These are phyloP conservation scores for Papilio glaucus DNA, from an alignment of 1,140 invertebrate species.

Conservation along the genomic window DNA sequence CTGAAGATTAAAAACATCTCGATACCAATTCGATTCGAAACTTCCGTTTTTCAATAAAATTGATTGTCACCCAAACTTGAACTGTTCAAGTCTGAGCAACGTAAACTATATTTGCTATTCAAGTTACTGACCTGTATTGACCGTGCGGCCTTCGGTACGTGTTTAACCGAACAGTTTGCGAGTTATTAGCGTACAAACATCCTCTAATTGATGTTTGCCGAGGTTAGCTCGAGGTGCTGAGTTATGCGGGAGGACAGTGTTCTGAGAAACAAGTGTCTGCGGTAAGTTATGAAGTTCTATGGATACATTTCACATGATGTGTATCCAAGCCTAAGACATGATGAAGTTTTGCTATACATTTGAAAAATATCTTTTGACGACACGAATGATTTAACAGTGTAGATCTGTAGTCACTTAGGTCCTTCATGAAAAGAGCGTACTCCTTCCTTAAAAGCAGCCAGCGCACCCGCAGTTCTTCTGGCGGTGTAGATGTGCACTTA, in stretches of 20 bases:
- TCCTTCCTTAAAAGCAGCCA: too few relatives aligned
- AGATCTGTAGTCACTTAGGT: too few relatives aligned
- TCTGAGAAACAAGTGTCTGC: not conserved
- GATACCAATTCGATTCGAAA: slow-evolving; percentile 3
- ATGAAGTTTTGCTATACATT: too few relatives aligned
- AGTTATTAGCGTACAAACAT: slow-evolving; percentile 64
- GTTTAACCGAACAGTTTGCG: slow-evolving; percentile 57
- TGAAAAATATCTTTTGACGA: too few relatives aligned
- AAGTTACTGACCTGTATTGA: slow-evolving; percentile 73
- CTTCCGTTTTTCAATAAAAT: slow-evolving; percentile 20
- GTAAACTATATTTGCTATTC: slow-evolving; percentile 58
- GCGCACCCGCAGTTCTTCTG: too few relatives aligned
- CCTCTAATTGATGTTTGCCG: slow-evolving; percentile 63
- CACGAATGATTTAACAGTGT: too few relatives aligned
- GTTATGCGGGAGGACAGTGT: slow-evolving; percentile 42
- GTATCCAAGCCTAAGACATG: too few relatives aligned
- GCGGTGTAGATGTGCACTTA: too few relatives aligned
- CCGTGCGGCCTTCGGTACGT: slow-evolving; percentile 50
- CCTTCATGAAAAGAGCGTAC: too few relatives aligned
- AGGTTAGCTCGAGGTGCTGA: slow-evolving; percentile 45
- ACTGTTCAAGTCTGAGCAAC: slow-evolving; percentile 50
- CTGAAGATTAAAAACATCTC: too few relatives aligned
- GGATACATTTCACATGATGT: not conserved
- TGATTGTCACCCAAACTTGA: slow-evolving; percentile 45
- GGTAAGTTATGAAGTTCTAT: not conserved